Base-by-base conservation (phyloP, 2,113 vertebrate species). In the Microtus pennsylvanicus region DNA sequence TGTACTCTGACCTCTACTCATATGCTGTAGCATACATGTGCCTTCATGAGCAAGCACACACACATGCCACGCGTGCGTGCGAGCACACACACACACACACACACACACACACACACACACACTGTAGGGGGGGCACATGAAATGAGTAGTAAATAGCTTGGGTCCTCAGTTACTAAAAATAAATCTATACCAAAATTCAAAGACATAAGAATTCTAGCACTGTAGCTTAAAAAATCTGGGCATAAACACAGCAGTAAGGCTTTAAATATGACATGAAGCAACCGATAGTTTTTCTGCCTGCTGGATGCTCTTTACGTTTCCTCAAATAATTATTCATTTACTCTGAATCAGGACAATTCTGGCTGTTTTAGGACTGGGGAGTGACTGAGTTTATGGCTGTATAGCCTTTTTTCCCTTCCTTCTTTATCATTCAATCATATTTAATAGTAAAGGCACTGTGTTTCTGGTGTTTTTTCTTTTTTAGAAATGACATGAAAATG, bases 191-290 rank as follows among this genome's bases (percentile, higher is more conserved):
- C 89, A 93, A 55, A 92, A 72, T 67, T 35, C 6, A 65, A 92
- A 96, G 63, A 65, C 33, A n/a, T 42, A 88, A 82, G 17, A 50
- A 91, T 81, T 95, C 88, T 88, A 88, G 76, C 21, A 63, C n/a
- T 45, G 70, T 13, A 50, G 33, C 35, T 75, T 83, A 80, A 78
- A 94, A 89, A 80, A 76, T 72, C 28, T 76, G 30, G 4, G 50
- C 0, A 58, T 90, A 78, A 91, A 72, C 7, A 35, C 17, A 76
- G 5, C 7, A 69, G 58, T 42, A 50, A 26, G 72, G 63, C 33
- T 69, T 92, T 69, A 11, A 47, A 17, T 5, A 24, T 45, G n/a
- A 1, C 3, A 21, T 5, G 21, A 17, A 16, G 83, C 28, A 52
- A 67, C 45, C 85, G 42, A 81, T 33, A 82, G 58, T 90, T 86